Base-by-base conservation (phyloP, 2,888 invertebrate genomes). In the Erebia epiphron region DNA sequence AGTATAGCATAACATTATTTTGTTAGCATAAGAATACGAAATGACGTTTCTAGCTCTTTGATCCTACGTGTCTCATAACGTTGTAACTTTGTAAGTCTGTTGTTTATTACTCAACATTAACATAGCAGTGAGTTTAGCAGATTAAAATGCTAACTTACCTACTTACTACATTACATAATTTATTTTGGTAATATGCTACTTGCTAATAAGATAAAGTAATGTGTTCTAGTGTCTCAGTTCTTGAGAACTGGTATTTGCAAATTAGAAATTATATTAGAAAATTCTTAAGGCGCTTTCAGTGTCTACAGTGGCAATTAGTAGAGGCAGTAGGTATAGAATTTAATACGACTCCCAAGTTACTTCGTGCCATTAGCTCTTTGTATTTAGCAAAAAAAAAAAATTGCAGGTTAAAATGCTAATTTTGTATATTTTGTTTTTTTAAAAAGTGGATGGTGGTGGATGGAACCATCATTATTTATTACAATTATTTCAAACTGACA, bases 191-290 rank as follows among this genome's bases (percentile, higher is more conserved):
- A 35, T 35, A 35, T 35, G 35, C 35, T 35, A 35, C 58, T 60
- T n/a, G 41, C 13, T 14, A 35, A 7, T 35, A 58, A 60, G n/a
- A 16, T 10, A 43, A 43, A 18, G 60, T 10, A 43, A 43, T 41
- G 11, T 60, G 41, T 60, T 16, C 41, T 43, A 11, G 43, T 11
- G 9, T 43, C 43, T 43, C 46, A 46, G 18, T 13, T 18, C 18
- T 61, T 49, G 18, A 21, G 46, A 49, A 14, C 46, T 49, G 46
- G 14, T 49, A 49, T 49, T 21, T 49, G 46, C 18, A 21, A 26
- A 62, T 62, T 46, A 46, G 46, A 43, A 41, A 41, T 52, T n/a
- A 52, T 16, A 16, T 52, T 52, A 52, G 16, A 52, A n/a, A 52
- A 52, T 52, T 52, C 14, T 9, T 52, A 52, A 52, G 52, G 8